Evolutionary conservation across 2,797 vertebrate species (phyloP).

Genomic region (Chelidonichthys spinosus): DNA sequence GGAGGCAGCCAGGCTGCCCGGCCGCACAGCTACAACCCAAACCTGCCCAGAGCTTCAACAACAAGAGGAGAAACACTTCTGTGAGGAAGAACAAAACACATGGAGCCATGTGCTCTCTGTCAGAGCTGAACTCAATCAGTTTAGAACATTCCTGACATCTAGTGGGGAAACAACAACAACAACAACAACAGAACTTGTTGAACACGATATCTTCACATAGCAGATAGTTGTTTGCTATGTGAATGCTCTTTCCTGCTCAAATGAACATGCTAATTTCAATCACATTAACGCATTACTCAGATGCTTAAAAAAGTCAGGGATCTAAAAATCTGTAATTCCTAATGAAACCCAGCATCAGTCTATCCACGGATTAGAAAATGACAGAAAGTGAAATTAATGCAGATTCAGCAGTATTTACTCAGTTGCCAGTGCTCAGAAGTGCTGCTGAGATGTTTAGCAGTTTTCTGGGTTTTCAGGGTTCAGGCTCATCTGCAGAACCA

Average conservation of each 20-base stretch:
- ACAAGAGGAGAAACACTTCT: not conserved
- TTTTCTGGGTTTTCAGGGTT: not conserved
- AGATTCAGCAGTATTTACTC: conserved; percentile 11
- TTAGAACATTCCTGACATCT: conserved; percentile 19
- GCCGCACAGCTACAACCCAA: conserved; percentile 46
- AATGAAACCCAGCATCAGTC: no score
- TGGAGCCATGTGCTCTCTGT: not conserved
- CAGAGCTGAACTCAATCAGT: not conserved
- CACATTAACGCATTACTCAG: no score
- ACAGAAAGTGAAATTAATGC: not conserved
- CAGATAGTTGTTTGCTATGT: no score
- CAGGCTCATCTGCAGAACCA: not conserved
- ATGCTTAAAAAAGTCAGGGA: no score
- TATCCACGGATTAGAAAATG: no score
- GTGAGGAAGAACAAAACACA: not conserved
- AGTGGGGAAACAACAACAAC: conserved; percentile 2
- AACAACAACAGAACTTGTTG: conserved; percentile 12
- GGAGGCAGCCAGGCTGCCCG: conserved; percentile 92
- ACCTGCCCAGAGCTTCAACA: conserved; percentile 24
- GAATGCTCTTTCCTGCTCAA: no score
- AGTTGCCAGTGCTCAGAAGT: conserved; percentile 1
- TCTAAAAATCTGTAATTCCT: no score
- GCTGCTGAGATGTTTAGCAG: not conserved
- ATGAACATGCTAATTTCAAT: no score
- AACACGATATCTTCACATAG: no score